These are phyloP conservation scores for Drosophila melanosoma DNA, from an alignment of 2,888 invertebrate species.

Conservation along the genomic window DNA sequence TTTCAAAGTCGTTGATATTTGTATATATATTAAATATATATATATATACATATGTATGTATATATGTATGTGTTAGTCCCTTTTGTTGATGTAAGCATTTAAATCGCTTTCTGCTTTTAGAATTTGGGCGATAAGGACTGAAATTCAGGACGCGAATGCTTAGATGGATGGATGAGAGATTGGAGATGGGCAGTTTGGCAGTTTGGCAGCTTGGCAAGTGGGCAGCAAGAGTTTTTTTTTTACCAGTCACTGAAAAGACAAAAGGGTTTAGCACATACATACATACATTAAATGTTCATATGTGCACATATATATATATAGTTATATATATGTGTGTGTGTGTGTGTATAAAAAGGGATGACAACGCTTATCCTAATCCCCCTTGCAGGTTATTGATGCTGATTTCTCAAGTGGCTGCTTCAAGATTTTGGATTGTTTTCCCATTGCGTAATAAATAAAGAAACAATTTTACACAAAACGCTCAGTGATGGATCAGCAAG, in stretches of 20 bases:
- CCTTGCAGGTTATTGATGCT: slow-evolving; percentile 61
- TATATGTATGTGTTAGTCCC: slow-evolving; percentile 42
- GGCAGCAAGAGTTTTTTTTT: slow-evolving; percentile 36
- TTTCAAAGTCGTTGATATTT: slow-evolving; percentile 65
- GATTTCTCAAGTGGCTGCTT: slow-evolving; percentile 71
- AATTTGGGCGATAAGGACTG: slow-evolving; percentile 60
- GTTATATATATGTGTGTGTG: background rate
- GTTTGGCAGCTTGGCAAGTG: slow-evolving; percentile 9
- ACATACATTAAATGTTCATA: background rate
- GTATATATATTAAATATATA: background rate
- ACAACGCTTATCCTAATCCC: slow-evolving; percentile 20
- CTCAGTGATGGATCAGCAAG: slow-evolving; percentile 54
- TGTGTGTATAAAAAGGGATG: slow-evolving; percentile 9
- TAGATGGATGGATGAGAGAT: slow-evolving; percentile 14
- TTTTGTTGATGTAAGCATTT: slow-evolving; percentile 58
- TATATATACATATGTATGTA: background rate
- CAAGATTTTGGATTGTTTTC: slow-evolving; percentile 55
- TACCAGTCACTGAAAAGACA: slow-evolving; percentile 47
- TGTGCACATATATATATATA: background rate
- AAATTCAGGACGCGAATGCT: slow-evolving; percentile 42
- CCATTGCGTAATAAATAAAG: slow-evolving; percentile 57
- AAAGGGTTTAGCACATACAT: slow-evolving; percentile 33
- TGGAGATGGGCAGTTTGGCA: slow-evolving; percentile 2
- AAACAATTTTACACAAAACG: slow-evolving; percentile 50
- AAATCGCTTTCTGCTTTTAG: slow-evolving; percentile 64